Base-by-base conservation (phyloP, 2,113 vertebrate genomes). In the Corythornis madagascariensis region DNA sequence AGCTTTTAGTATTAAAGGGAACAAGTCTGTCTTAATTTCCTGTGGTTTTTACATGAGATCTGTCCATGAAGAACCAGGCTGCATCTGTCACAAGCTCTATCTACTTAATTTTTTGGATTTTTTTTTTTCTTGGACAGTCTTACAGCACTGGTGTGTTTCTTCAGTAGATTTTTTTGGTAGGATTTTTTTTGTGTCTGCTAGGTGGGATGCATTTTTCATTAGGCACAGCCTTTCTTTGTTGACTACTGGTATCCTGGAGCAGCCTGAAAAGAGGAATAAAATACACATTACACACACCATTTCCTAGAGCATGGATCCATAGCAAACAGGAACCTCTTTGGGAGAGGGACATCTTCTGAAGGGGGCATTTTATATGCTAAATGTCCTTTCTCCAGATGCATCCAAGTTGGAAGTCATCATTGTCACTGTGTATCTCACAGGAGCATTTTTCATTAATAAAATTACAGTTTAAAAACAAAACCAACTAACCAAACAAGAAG, bases 41-140 rank as follows among this genome's bases (percentile, higher is more conserved):
- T 83, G 71, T 89, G 89, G 78, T 90, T 94, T 95, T 95, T 64
- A 80, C 74, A 90, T 21, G 74, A 95, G 86, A 78, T 64, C 57
- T 67, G 69, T 38, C 59, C 65, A 45, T 1, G 10, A 86, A 93
- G 70, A 91, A 92, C 47, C 35, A 74, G 50, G 47, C 56, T 45
- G 55, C n/a, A 53, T 85, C 50, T 87, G 69, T 80, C 79, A 91
- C 40, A 73, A 56, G n/a, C 28, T 82, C 67, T 75, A 83, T 71
- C 78, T 71, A 42, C 52, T 71, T 78, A 40, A 77, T 74, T 94
- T 90, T 78, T 61, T 81, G 53, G 53, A 25, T 38, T 60, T n/a
- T 25, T 59, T 47, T 65, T 70, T 74, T 65, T n/a, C 74, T 79
- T 78, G 53, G 43, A 42, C n/a, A 48, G 18, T 60, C 84, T 90